Evolutionary conservation across 2,113 vertebrate genomes (phyloP).

Genomic region (Octodon degus): DNA sequence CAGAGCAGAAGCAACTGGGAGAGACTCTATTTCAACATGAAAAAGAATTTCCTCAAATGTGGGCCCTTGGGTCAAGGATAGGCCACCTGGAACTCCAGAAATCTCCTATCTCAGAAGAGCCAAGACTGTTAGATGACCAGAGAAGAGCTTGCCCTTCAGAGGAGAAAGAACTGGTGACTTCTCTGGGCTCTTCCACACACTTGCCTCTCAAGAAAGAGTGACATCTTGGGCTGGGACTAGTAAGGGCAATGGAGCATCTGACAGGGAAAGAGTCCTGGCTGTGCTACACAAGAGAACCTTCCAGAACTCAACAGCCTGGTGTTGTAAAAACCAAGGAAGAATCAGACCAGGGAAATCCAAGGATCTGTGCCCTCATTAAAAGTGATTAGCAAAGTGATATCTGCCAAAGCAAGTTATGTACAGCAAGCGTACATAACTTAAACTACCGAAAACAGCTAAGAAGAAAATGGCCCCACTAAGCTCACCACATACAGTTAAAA

Average conservation of each 20-base stretch:
- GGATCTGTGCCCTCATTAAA: not conserved
- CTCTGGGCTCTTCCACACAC: accelerated
- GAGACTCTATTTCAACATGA: not conserved
- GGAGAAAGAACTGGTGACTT: not conserved
- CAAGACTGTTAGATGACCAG: not conserved
- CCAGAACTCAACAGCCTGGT: not conserved
- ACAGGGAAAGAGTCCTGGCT: not conserved
- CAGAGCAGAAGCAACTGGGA: no score
- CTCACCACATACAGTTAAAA: not conserved
- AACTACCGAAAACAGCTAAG: no score
- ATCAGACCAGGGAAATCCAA: not conserved
- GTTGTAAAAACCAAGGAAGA: not conserved
- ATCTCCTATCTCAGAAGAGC: accelerated
- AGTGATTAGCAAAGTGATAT: not conserved
- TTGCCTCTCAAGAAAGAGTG: no score
- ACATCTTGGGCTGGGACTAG: accelerated
- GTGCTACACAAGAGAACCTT: not conserved
- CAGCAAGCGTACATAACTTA: not conserved
- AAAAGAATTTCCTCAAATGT: not conserved
- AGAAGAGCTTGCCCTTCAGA: not conserved
- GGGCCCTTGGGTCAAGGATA: accelerated
- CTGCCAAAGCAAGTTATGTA: no score
- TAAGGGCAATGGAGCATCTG: no score
- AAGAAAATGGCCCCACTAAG: not conserved
- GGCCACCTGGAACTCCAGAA: not conserved